Evolutionary conservation across 2,113 vertebrate species (phyloP).

Genomic region (Pelecanus crispus): DNA sequence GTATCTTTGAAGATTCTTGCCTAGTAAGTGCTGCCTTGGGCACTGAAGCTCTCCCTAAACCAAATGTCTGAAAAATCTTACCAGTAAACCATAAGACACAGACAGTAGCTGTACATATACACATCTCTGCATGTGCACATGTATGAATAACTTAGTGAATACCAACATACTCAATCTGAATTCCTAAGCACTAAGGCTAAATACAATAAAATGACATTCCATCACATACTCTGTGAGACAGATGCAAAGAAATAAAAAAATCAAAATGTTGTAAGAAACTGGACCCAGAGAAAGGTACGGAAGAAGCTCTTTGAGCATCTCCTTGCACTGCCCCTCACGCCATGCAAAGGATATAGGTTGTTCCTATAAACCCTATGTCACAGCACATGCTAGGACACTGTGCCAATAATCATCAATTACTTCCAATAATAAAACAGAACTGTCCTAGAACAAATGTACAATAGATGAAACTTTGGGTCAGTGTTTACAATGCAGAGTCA

Average conservation of each 20-base stretch:
- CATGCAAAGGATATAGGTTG: neutral
- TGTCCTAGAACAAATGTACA: neutral
- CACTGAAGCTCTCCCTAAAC: neutral
- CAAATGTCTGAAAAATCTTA: neutral
- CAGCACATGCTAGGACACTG: too few species aligned
- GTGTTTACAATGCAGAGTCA: neutral
- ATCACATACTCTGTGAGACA: neutral
- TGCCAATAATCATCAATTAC: neutral
- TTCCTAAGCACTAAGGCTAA: constrained; percentile 1
- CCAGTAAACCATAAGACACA: neutral
- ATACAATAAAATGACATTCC: neutral
- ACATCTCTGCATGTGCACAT: neutral
- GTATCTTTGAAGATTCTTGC: neutral
- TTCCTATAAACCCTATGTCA: neutral
- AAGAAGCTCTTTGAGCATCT: neutral
- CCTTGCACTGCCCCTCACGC: neutral
- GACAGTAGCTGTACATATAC: neutral
- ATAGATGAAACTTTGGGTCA: neutral
- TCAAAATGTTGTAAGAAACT: neutral
- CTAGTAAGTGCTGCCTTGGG: neutral
- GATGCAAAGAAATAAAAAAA: neutral
- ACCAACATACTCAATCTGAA: neutral
- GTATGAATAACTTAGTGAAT: neutral
- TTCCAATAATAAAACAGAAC: neutral
- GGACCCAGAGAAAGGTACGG: neutral